Evolutionary conservation across 2,888 invertebrate species (phyloP), one percentile per base, ranked within the genome.

Genomic region (Bedellia somnulentella): DNA sequence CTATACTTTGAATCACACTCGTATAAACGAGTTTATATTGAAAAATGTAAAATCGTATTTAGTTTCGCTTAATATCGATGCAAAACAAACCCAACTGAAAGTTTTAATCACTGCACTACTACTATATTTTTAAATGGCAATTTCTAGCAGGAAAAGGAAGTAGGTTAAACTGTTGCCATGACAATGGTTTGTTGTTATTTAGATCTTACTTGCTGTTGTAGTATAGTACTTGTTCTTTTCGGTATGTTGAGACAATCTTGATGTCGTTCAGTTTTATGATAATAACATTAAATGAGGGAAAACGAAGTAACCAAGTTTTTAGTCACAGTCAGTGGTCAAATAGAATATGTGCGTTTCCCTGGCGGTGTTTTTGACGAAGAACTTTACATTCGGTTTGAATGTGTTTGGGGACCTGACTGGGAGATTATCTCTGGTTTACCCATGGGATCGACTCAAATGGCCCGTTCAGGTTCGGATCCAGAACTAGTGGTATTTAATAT

Each of bases 371-470:
- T 82, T 43, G 80, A 81, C 31, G 76, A 79, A 14, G 71, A 78
- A 33, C 54, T 85, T 43, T 82, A 81, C 47, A 66, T 83, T 40
- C 81, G 83, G 33, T 86, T 83, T 46, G 84, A 86, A 48, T 55
- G 80, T 10, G 76, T 82, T 2, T 71, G 86, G 61, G 97, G 96
- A 1, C 82, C 86, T 0, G 96, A 96, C 55, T 97, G 96, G 96
- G 83, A 85, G 38, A 80, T 93, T 9, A 79, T 89, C 15, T 84
- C 90, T 6, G 95, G 96, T 1, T 61, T 90, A 27, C 89, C 89
- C 47, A 86, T 89, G 40, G 95, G 93, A 1, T 80, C 93, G n/a
- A 92, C 94, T 18, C 97, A 97, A 66, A 85, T 86, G 49, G 84
- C 88, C 5, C 82, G 80, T 37, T 66, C 79, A 38, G 85, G 85